Conservation (phyloP, 2,113 vertebrate species). For the Camelus bactrianus region DNA sequence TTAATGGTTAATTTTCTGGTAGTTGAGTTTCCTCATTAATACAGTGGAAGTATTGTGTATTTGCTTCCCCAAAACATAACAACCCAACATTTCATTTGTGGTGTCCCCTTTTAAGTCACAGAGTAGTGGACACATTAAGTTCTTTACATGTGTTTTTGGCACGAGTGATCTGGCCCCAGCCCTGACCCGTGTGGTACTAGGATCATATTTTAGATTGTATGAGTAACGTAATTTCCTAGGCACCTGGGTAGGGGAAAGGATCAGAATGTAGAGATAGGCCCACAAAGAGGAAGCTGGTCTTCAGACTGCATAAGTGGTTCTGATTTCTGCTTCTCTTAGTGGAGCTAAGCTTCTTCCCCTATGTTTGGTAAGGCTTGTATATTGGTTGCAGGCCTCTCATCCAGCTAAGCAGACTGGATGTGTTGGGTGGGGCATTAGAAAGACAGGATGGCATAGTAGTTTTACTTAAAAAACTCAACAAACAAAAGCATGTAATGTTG, state of each 20-base stretch:
- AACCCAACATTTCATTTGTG: neutral
- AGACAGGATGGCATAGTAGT: neutral
- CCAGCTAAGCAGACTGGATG: neutral
- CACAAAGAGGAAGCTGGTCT: neutral
- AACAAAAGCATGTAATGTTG: neutral
- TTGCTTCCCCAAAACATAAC: neutral
- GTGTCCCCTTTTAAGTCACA: constrained; percentile 33
- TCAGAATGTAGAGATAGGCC: neutral
- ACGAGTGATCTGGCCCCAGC: neutral
- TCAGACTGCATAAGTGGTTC: neutral
- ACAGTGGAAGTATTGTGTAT: neutral
- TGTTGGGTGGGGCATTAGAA: neutral
- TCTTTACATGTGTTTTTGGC: neutral
- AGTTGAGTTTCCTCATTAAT: constrained; percentile 33
- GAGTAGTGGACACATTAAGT: neutral
- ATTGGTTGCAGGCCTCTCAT: neutral
- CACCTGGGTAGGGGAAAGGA: neutral
- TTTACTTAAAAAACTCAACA: constrained; percentile 43
- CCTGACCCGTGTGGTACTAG: neutral
- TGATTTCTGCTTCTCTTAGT: constrained; percentile 23
- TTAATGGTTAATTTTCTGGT: constrained; percentile 26
- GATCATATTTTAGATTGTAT: constrained; percentile 22
- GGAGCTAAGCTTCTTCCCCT: neutral
- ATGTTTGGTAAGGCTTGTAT: neutral
- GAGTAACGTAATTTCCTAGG: constrained; percentile 21